These are phyloP conservation scores for Burhinus oedicnemus DNA, from an alignment of 2,113 vertebrate genomes.

Conservation along the genomic window DNA sequence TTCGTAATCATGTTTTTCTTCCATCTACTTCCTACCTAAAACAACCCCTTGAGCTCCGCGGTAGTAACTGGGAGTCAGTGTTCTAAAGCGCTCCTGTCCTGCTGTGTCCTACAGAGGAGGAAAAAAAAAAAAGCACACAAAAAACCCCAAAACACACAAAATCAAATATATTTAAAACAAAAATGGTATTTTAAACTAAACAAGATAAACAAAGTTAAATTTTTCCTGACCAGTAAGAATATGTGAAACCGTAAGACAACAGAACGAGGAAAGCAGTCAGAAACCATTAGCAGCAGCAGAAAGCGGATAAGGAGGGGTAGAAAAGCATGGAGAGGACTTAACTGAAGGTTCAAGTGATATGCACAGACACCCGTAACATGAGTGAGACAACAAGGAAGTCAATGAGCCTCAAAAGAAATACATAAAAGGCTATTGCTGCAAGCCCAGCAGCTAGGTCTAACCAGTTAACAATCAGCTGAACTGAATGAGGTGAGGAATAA, in stretches of 20 bases:
- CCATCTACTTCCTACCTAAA: constrained; percentile 37
- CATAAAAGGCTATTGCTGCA: background rate
- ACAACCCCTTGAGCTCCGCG: constrained; percentile 68
- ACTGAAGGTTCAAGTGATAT: background rate
- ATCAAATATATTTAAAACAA: background rate
- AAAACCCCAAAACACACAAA: background rate
- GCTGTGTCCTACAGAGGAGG: constrained; percentile 54
- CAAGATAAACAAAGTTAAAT: background rate
- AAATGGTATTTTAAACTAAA: background rate
- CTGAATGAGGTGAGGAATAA: background rate
- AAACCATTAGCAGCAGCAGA: background rate
- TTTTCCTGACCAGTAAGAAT: background rate
- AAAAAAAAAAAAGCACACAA: background rate
- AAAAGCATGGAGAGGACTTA: background rate
- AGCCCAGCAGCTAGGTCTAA: background rate
- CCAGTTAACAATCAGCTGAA: background rate
- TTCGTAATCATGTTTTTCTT: background rate
- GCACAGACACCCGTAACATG: background rate
- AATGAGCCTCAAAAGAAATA: background rate
- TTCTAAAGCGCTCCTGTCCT: constrained; percentile 66
- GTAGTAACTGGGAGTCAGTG: constrained; percentile 63
- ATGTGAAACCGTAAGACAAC: fast-evolving
- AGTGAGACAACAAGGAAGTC: background rate
- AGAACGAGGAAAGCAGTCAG: background rate
- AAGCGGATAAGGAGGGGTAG: background rate